phyloP scores from a whole-genome alignment of 2,113 vertebrate genomes.

The Antechinus flavipes region DNA sequence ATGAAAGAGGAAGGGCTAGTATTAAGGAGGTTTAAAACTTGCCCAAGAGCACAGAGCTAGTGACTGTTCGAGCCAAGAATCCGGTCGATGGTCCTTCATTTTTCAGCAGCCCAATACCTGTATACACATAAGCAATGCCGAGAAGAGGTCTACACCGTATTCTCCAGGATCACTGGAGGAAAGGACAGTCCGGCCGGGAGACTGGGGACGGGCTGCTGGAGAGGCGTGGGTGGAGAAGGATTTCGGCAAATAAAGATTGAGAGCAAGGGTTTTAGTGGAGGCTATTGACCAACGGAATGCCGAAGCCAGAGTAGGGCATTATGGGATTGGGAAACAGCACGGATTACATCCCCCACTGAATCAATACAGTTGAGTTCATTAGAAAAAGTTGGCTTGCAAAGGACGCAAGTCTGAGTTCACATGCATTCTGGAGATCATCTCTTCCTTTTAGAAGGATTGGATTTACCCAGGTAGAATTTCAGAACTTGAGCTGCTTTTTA shows the following conservation, averaged over 20 bases:
- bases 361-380: background rate
- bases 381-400: background rate
- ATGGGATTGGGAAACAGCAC: background rate
- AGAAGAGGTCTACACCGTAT: background rate
- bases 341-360: accelerated
- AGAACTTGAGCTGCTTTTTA: no score
- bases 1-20: background rate
- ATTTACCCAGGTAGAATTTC: no score
- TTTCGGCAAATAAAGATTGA: background rate
- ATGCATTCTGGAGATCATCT: background rate
- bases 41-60: background rate
- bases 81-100: background rate
- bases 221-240: background rate
- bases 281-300: no score
- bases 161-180: background rate
- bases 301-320: background rate
- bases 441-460: no score
- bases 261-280: no score
- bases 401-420: background rate
- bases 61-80: background rate
- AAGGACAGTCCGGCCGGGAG: background rate
- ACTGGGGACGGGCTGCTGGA: no score
- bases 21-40: no score
- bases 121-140: background rate
- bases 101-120: background rate